Percentiles rank a stretch among this genome's conserved stretches.
Evolutionary conservation across 2,113 vertebrate species (phyloP).

Genomic region (Maccullochella peelii): DNA sequence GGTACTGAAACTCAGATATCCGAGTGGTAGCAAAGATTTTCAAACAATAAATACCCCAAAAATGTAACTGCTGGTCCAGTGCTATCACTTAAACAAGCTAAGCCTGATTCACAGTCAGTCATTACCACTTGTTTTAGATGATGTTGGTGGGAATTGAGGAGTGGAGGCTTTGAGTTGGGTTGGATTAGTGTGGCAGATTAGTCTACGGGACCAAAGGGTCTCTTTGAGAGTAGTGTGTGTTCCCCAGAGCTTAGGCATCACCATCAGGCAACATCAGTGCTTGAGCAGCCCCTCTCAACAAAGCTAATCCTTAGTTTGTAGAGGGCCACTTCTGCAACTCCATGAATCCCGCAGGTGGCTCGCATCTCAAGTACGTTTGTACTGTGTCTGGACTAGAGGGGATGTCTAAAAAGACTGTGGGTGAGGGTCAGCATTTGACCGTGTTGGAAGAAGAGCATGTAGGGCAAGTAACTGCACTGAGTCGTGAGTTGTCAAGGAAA

Average conservation of each 20-base stretch:
- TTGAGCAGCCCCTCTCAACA: slow-evolving; percentile 76
- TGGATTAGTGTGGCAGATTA: slow-evolving; percentile 70
- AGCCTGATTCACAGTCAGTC: slow-evolving; percentile 43
- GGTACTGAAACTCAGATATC: neutral
- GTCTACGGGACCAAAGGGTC: slow-evolving; percentile 68
- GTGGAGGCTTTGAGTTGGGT: slow-evolving; percentile 62
- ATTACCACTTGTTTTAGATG: slow-evolving; percentile 41
- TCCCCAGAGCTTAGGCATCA: slow-evolving; percentile 88
- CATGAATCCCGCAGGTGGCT: slow-evolving; percentile 83
- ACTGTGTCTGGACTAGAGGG: slow-evolving; percentile 75
- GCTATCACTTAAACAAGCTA: slow-evolving; percentile 15
- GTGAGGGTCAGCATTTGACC: slow-evolving; percentile 39
- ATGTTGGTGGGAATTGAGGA: slow-evolving; percentile 40
- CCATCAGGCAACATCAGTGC: slow-evolving; percentile 83
- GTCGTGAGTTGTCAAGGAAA: neutral
- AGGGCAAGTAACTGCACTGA: slow-evolving; percentile 74
- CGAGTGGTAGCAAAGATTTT: neutral
- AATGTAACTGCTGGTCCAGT: too few species aligned
- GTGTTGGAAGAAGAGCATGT: slow-evolving; percentile 61
- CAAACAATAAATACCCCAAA: neutral
- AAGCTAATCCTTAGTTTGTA: slow-evolving; percentile 87
- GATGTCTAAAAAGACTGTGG: slow-evolving; percentile 51
- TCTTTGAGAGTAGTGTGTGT: slow-evolving; percentile 80
- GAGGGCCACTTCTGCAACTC: slow-evolving; percentile 79
- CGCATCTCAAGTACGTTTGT: slow-evolving; percentile 85